Base-by-base conservation (phyloP, 2,113 vertebrate species). In the Gila orcuttii region DNA sequence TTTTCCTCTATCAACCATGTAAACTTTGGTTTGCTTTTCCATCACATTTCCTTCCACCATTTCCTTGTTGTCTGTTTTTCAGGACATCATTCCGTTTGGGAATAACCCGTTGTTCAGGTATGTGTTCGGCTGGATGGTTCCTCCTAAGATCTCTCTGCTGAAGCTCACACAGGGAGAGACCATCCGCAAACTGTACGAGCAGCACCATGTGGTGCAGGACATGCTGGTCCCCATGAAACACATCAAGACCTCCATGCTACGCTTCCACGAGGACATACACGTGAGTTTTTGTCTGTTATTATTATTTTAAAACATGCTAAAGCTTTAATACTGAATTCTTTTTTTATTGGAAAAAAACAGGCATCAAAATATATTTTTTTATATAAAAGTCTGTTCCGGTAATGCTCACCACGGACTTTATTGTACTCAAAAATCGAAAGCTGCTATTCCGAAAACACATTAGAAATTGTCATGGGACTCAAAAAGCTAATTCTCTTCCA, bases 21-120 rank as follows among this genome's bases (percentile, higher is more conserved):
- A 23, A 47, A 45, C 28, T 17, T 50, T 71, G 25, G 7, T 31
- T 33, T 84, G 36, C 36, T 60, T 74, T 25, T 31, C 50, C 86
- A n/a, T 36, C 25, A 59, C 31, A 50, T 80, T 12, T 82, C 31
- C 66, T 59, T 68, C 36, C 60, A 25, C 31, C 36, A 8, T 59
- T 42, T 52, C 15, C 11, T 69, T 47, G 57, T 19, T 57, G 28
- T 64, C 21, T 57, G 10, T 73, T 50, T 31, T 87, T n/a, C 88
- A 99, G 98, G 98, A 99, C 42, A 99, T 99, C 36, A 99, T 99
- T 89, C 98, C 98, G 4, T 99, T 99, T 10, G 98, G 98, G 84
- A 99, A 99, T 90, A 96, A 98, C 89, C 96, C 96, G 0, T 2
- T 96, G 85, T 99, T 99, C 88, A 97, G 98, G 62, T 98, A 96